phyloP scores from a whole-genome alignment of 2,797 vertebrate species.

The Pangasius larnaudii region DNA sequence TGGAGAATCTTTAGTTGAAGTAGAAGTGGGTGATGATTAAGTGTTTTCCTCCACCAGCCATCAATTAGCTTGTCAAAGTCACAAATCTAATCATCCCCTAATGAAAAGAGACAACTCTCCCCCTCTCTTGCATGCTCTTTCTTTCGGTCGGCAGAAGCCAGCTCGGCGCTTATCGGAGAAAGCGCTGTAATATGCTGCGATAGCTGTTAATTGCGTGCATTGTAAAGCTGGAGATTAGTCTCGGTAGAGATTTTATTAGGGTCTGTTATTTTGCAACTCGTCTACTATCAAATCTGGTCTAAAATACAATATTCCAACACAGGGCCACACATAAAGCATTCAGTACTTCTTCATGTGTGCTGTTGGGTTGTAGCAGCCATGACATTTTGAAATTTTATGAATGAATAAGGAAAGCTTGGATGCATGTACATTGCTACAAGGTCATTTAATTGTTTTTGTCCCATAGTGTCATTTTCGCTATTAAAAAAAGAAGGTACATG shows the following conservation, averaged over 20 bases:
- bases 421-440: neutral
- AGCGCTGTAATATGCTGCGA: constrained; percentile 54
- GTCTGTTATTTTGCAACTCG: constrained; percentile 29
- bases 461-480: neutral
- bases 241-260: constrained; percentile 66
- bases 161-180: constrained; percentile 40
- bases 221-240: constrained; percentile 58
- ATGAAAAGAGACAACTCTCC: constrained; percentile 60
- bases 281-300: constrained; percentile 26
- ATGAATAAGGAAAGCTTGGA: neutral
- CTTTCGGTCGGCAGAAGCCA: constrained; percentile 20
- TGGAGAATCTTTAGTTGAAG: constrained; percentile 65
- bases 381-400: neutral
- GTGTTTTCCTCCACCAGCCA: constrained; percentile 73
- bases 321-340: neutral
- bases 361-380: neutral
- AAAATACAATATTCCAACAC: constrained; percentile 19
- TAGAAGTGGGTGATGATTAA: constrained; percentile 73
- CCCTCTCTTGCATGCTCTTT: constrained; percentile 39
- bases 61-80: constrained; percentile 83
- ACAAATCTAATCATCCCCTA: constrained; percentile 77
- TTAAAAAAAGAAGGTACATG: constrained; percentile 10
- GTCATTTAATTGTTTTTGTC: neutral
- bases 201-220: constrained; percentile 67
- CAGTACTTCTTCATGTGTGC: neutral